phyloP scores from a whole-genome alignment of 2,797 vertebrate genomes.

The Sebastolobus alascanus region DNA sequence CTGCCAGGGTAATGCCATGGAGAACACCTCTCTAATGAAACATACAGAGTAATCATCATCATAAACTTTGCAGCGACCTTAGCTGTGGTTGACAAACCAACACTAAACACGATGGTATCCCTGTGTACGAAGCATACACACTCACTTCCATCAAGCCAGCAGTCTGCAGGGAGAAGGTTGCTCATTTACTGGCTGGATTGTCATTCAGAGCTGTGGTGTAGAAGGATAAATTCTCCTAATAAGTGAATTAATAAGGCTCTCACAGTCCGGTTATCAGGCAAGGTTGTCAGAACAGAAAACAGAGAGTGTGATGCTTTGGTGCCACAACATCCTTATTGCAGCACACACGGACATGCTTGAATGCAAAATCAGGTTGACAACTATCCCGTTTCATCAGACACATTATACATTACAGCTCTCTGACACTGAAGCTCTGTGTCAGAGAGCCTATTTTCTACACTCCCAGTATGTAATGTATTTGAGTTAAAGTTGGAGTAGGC shows the following conservation, averaged over 20 bases:
- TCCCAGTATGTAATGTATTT: no score
- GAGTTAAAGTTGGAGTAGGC: no score
- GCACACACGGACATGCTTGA: not conserved
- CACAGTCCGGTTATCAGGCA: conserved; percentile 7
- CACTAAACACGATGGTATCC: not conserved
- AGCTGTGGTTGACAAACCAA: conserved; percentile 5
- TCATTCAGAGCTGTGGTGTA: conserved; percentile 30
- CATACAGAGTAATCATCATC: not conserved
- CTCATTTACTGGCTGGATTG: conserved; percentile 45
- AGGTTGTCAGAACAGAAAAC: conserved; percentile 15
- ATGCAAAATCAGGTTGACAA: not conserved
- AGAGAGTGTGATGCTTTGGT: not conserved
- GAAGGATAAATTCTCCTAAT: conserved; percentile 49
- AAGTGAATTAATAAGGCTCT: conserved; percentile 43
- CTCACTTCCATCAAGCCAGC: not conserved
- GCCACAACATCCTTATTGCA: not conserved
- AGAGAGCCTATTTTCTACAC: no score
- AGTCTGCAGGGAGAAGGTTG: conserved; percentile 16
- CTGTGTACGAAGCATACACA: not conserved
- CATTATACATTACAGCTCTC: conserved; percentile 31
- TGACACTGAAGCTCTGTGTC: not conserved
- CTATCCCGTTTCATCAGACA: conserved; percentile 25
- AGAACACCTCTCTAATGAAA: conserved; percentile 1
- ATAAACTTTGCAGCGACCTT: conserved; percentile 10
- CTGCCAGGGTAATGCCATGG: not conserved